phyloP scores from a whole-genome alignment of 1,140 invertebrate species.

The Pseudomyrmex sp. region DNA sequence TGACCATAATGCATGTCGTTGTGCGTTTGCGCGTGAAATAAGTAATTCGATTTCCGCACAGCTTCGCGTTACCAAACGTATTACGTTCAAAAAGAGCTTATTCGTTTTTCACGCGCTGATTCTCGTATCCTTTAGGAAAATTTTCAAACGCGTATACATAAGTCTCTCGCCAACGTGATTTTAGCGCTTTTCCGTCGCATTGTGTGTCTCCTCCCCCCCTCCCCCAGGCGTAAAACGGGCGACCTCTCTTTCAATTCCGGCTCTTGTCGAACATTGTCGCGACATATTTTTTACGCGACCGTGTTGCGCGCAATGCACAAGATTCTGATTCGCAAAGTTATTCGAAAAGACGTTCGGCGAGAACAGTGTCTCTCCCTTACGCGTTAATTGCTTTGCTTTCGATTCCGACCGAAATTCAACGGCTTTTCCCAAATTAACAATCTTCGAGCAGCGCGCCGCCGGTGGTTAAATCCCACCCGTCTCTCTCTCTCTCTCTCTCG shows the following conservation, averaged over 20 bases:
- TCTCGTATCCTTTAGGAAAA: slow-evolving; percentile 7
- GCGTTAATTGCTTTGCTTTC: slow-evolving; percentile 52
- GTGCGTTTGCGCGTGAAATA: slow-evolving; percentile 16
- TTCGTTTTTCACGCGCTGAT: not conserved
- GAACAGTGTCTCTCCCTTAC: slow-evolving; percentile 19
- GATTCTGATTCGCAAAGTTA: not conserved
- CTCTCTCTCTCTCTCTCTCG: not conserved
- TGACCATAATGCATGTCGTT: slow-evolving; percentile 19
- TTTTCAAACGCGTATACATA: slow-evolving; percentile 1
- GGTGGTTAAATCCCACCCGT: slow-evolving; percentile 27
- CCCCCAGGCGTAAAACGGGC: not conserved
- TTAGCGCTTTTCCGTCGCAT: not conserved
- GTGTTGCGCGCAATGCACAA: not conserved
- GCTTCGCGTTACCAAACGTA: slow-evolving; percentile 24
- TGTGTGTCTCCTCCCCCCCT: no score
- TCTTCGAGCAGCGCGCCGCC: slow-evolving; percentile 42
- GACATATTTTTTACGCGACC: not conserved
- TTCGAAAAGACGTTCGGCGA: slow-evolving; percentile 37
- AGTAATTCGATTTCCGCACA: slow-evolving; percentile 46
- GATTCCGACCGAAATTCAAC: slow-evolving; percentile 47
- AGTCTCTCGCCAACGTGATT: slow-evolving; percentile 13
- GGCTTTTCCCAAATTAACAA: slow-evolving; percentile 56
- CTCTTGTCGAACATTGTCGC: not conserved
- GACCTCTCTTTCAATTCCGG: slow-evolving; percentile 7
- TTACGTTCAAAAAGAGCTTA: slow-evolving; percentile 32